Percentiles rank a stretch among this genome's conserved stretches.
phyloP scores from a whole-genome alignment of 2,888 invertebrate genomes.

The Sphaeridia pumilis region DNA sequence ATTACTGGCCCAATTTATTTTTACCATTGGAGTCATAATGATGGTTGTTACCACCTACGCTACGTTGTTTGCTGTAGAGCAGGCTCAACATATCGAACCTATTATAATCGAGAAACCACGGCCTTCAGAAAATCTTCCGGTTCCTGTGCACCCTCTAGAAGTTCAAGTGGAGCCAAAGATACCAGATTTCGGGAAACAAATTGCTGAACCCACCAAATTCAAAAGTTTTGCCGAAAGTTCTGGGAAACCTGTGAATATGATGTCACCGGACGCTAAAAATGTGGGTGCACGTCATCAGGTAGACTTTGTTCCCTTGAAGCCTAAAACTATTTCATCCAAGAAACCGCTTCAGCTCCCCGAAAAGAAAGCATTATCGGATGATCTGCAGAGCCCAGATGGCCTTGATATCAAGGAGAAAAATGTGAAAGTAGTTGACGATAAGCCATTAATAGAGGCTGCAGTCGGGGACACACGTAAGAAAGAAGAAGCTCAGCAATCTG shows the following conservation, averaged over 20 bases:
- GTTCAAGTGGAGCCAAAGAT: neutral
- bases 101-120: constrained; percentile 17
- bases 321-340: too few relatives aligned
- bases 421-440: too few relatives aligned
- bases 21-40: constrained; percentile 70
- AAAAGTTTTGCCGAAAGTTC: too few relatives aligned
- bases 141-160: neutral
- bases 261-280: too few relatives aligned
- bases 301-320: too few relatives aligned
- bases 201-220: too few relatives aligned
- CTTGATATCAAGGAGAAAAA: too few relatives aligned
- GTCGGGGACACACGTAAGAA: neutral
- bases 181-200: too few relatives aligned
- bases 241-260: neutral
- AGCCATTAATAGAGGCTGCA: neutral
- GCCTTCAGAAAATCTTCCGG: constrained; percentile 12
- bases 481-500: neutral
- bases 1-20: constrained; percentile 61
- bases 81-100: constrained; percentile 42
- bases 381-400: too few relatives aligned
- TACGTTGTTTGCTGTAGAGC: constrained; percentile 64
- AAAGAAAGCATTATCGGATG: too few relatives aligned
- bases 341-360: too few relatives aligned
- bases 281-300: too few relatives aligned
- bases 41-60: constrained; percentile 85